A percentile compares a stretch with the other conserved stretches of the same genome.
Conservation (phyloP, 23 tunicate species). For the Aplidium turbinatum region DNA sequence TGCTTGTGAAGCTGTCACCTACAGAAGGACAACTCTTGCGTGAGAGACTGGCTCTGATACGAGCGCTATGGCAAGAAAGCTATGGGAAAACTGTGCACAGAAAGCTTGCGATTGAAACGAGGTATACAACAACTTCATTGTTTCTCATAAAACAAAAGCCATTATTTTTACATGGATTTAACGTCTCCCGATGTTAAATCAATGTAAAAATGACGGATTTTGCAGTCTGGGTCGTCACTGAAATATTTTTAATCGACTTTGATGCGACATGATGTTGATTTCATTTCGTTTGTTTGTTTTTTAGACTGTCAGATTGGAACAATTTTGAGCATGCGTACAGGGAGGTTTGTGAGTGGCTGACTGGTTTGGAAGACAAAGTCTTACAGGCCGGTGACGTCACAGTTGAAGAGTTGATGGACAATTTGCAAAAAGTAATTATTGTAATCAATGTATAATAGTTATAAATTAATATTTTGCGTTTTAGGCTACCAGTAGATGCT, state of each 20-base stretch:
- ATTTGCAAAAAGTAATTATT: conserved; percentile 52
- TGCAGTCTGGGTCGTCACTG: too few species aligned
- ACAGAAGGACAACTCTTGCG: conserved; percentile 34
- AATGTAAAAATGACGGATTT: too few species aligned
- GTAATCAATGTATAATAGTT: too few species aligned
- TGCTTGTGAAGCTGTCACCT: conserved; percentile 21
- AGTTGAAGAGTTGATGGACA: conserved; percentile 39
- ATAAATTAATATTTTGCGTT: too few species aligned
- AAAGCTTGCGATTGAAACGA: conserved; percentile 35
- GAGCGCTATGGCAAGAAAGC: conserved; percentile 36
- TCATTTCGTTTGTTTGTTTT: background rate
- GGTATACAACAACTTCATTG: too few species aligned
- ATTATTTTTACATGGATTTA: too few species aligned
- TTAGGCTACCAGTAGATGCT: too few species aligned
- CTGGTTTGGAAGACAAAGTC: conserved; percentile 45
- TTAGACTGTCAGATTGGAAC: conserved; percentile 41
- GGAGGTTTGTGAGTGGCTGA: conserved; percentile 66
- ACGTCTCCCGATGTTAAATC: too few species aligned
- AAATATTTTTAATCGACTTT: background rate
- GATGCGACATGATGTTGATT: background rate
- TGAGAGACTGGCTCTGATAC: conserved; percentile 39
- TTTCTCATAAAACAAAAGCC: too few species aligned
- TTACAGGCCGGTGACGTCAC: conserved; percentile 31
- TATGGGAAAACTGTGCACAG: conserved; percentile 32
- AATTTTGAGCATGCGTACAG: conserved; percentile 57